Percentiles rank a stretch among this genome's conserved stretches.
These are phyloP conservation scores for Polymixis lichenea DNA, from an alignment of 2,888 invertebrate species.

Conservation along the genomic window DNA sequence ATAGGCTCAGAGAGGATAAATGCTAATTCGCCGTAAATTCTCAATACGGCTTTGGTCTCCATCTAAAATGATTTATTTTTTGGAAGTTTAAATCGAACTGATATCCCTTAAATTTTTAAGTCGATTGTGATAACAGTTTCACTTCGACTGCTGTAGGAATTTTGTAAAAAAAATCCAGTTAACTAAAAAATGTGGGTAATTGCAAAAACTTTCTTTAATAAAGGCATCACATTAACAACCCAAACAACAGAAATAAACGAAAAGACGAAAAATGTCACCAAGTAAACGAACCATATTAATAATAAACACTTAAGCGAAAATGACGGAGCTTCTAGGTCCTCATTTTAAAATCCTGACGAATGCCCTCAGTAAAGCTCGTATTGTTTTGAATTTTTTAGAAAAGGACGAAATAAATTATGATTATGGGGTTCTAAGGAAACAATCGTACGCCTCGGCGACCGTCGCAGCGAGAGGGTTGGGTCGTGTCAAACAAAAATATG, in stretches of 20 bases:
- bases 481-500: conserved; percentile 61
- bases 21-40: conserved; percentile 41
- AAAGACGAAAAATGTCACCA: conserved; percentile 13
- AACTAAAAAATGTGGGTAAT: background rate
- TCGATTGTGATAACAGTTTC: conserved; percentile 14
- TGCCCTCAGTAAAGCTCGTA: conserved; percentile 55
- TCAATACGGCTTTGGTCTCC: conserved; percentile 17
- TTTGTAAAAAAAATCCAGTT: background rate
- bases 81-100: conserved; percentile 28
- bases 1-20: conserved; percentile 34
- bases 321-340: conserved; percentile 49
- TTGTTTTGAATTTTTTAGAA: conserved; percentile 68
- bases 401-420: conserved; percentile 74
- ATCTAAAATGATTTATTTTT: conserved; percentile 29
- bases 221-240: conserved; percentile 2
- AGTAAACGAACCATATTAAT: conserved; percentile 43
- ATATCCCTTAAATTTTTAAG: conserved; percentile 4
- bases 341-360: conserved; percentile 70
- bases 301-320: conserved; percentile 56
- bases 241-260: background rate
- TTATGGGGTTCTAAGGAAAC: conserved; percentile 72
- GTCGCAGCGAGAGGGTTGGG: conserved; percentile 63
- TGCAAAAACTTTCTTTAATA: background rate
- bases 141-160: background rate
- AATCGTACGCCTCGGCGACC: conserved; percentile 61